phyloP scores from a whole-genome alignment of 2,113 vertebrate genomes.

The Puffinus mauretanicus region DNA sequence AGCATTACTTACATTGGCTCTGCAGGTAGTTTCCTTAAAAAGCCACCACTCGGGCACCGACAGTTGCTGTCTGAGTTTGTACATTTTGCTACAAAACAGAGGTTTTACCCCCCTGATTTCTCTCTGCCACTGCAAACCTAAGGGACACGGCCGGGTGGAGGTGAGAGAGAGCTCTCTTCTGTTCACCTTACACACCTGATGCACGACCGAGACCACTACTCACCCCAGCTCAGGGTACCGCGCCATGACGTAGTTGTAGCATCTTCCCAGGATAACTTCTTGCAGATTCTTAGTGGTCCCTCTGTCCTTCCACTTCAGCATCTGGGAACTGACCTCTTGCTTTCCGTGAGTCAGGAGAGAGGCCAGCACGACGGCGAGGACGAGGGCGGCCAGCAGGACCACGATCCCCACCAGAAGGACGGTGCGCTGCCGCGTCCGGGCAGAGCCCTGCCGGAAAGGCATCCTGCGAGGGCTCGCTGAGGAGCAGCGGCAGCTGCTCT shows the following conservation, averaged over 20 bases:
- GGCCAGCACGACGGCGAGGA: conserved; percentile 3
- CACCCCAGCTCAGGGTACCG: conserved; percentile 53
- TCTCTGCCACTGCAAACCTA: not conserved
- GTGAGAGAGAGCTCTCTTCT: not conserved
- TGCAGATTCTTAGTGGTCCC: conserved; percentile 66
- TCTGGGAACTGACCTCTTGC: not conserved
- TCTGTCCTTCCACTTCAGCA: conserved; percentile 55
- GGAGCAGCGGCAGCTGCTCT: not conserved
- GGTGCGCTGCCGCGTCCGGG: not conserved
- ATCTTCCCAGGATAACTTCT: conserved; percentile 71
- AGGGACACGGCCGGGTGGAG: fast-evolving
- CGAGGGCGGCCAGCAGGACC: not conserved
- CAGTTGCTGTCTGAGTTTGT: not conserved
- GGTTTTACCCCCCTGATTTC: not conserved
- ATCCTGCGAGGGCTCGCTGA: not conserved
- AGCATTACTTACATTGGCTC: not conserved
- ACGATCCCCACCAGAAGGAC: not conserved
- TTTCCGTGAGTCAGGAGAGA: not conserved
- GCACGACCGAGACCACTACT: not conserved
- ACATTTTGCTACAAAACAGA: not conserved
- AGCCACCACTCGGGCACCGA: fast-evolving
- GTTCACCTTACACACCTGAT: not conserved
- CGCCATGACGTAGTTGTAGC: conserved; percentile 44
- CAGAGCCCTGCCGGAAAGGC: conserved; percentile 25
- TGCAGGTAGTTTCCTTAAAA: not conserved